phyloP scores from a whole-genome alignment of 2,797 vertebrate species.

The Aselliscus stoliczkanus region DNA sequence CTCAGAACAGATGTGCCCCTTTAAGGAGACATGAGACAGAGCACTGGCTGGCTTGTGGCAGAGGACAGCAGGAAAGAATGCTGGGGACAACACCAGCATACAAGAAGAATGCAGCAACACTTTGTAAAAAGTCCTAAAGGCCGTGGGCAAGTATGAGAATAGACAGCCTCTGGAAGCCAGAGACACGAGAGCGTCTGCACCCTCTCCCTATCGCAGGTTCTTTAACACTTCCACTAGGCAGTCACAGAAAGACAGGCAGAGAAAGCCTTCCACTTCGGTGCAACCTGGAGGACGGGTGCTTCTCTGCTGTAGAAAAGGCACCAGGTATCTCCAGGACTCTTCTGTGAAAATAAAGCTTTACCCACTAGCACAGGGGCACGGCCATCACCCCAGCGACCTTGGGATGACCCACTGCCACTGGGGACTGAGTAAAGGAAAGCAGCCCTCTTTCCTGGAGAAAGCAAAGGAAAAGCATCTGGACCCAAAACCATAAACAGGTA shows the following conservation, averaged over 20 bases:
- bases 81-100: background rate
- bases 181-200: rapidly evolving
- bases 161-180: background rate
- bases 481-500: background rate
- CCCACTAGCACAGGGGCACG: too few species aligned
- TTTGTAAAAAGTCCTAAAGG: rapidly evolving
- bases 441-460: background rate
- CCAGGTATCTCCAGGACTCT: too few species aligned
- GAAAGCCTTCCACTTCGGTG: too few species aligned
- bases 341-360: background rate
- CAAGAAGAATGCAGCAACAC: background rate
- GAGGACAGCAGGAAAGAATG: rapidly evolving
- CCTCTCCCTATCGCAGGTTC: too few species aligned
- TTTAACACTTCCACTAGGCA: rapidly evolving
- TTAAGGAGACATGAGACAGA: background rate
- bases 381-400: too few species aligned
- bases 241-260: too few species aligned
- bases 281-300: rapidly evolving
- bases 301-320: background rate
- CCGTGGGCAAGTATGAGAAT: rapidly evolving
- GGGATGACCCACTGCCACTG: rapidly evolving
- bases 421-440: background rate
- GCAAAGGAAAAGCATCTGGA: too few species aligned
- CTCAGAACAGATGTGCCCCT: rapidly evolving
- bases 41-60: rapidly evolving